phyloP scores from a whole-genome alignment of 2,113 vertebrate genomes.

The Siniperca chuatsi region DNA sequence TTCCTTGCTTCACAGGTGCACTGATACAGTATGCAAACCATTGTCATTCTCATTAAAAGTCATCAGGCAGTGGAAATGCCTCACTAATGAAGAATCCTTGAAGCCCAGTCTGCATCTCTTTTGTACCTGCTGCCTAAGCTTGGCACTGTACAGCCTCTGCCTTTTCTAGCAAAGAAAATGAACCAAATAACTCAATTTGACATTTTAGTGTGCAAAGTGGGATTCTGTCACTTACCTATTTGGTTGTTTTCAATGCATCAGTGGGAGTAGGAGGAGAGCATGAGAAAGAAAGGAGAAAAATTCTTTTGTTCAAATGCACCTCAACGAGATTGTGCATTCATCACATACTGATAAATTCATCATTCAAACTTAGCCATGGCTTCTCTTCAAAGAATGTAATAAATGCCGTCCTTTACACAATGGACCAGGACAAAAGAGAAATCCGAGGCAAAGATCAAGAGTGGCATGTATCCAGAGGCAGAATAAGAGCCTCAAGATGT shows the following conservation, averaged over 20 bases:
- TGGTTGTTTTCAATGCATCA: slow-evolving; percentile 60
- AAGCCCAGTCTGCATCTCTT: slow-evolving; percentile 33
- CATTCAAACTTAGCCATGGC: slow-evolving; percentile 71
- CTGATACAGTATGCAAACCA: slow-evolving; percentile 1
- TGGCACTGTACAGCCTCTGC: neutral
- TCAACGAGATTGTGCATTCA: slow-evolving; percentile 53
- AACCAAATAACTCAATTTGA: slow-evolving; percentile 70
- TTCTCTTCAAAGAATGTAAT: slow-evolving; percentile 64
- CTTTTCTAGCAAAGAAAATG: slow-evolving; percentile 47
- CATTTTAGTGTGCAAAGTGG: slow-evolving; percentile 48
- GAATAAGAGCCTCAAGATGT: neutral
- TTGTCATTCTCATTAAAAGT: slow-evolving; percentile 45
- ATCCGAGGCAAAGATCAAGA: slow-evolving; percentile 42
- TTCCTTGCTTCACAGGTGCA: slow-evolving; percentile 7
- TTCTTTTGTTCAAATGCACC: slow-evolving; percentile 64
- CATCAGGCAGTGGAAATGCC: slow-evolving; percentile 19
- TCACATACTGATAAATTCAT: slow-evolving; percentile 70
- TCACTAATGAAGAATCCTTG: slow-evolving; percentile 27
- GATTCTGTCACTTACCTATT: slow-evolving; percentile 79
- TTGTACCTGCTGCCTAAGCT: slow-evolving; percentile 36
- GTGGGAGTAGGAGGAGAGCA: slow-evolving; percentile 15
- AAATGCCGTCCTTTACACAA: slow-evolving; percentile 70
- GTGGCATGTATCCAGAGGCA: neutral
- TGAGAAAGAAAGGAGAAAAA: slow-evolving; percentile 24
- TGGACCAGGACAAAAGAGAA: slow-evolving; percentile 53